Evolutionary conservation across 2,797 vertebrate species (phyloP).

Genomic region (Cuculus canorus): DNA sequence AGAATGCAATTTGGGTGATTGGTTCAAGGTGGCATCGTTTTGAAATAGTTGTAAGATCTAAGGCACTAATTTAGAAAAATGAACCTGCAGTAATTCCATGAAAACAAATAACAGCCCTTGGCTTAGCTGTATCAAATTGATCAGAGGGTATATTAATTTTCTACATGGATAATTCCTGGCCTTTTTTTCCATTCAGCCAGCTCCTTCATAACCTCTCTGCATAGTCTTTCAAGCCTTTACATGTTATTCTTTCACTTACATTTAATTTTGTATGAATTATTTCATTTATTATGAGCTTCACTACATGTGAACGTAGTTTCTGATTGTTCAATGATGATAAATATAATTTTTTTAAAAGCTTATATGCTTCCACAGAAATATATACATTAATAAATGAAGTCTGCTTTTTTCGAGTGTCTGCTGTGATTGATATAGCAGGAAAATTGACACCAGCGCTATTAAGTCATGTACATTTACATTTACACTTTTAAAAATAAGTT

Average conservation of each 20-base stretch:
- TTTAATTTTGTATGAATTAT: background rate
- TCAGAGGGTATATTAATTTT: constrained; percentile 56
- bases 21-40: constrained; percentile 63
- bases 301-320: background rate
- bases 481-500: background rate
- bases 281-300: background rate
- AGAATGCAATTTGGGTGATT: constrained; percentile 45
- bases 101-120: constrained; percentile 53
- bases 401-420: background rate
- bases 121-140: constrained; percentile 34
- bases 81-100: constrained; percentile 24
- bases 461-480: background rate
- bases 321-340: background rate
- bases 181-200: constrained; percentile 1
- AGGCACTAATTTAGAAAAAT: constrained; percentile 56
- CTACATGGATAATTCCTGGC: constrained; percentile 27
- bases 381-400: background rate
- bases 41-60: constrained; percentile 57
- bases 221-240: background rate
- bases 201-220: background rate
- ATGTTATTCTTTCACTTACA: background rate
- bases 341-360: background rate
- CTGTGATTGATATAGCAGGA: background rate
- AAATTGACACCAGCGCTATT: background rate
- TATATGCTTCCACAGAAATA: background rate